Conservation (phyloP, 2,113 vertebrate species). For the Notarius lentiginosus region DNA sequence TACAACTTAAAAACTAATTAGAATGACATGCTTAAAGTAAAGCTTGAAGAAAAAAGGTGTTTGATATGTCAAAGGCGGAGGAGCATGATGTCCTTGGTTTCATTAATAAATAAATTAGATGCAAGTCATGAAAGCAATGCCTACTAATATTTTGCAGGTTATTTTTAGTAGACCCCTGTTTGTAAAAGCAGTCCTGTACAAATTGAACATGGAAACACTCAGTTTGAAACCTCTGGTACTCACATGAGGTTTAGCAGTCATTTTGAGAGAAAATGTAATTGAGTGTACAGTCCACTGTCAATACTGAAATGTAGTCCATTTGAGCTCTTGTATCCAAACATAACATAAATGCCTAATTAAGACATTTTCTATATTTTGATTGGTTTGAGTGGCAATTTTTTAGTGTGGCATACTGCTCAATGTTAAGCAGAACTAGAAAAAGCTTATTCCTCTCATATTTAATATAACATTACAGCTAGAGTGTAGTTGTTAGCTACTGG, state of each 20-base stretch:
- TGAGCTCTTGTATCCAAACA: neutral
- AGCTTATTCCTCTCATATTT: neutral
- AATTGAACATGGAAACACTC: neutral
- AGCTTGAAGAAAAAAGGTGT: constrained; percentile 35
- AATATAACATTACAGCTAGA: no score
- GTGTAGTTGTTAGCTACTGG: neutral
- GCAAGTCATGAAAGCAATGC: constrained; percentile 29
- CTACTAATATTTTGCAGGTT: neutral
- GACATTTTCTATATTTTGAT: neutral
- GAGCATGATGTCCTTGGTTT: constrained; percentile 32
- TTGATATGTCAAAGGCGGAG: constrained; percentile 29
- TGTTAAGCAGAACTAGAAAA: neutral
- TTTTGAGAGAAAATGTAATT: neutral
- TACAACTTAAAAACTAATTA: constrained; percentile 55
- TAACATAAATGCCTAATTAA: neutral
- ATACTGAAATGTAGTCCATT: neutral
- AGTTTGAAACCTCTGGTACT: constrained; percentile 36
- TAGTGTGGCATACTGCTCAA: no score
- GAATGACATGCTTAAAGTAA: constrained; percentile 70
- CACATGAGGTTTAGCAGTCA: constrained; percentile 28
- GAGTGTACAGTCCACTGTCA: neutral
- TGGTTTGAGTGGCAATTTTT: no score
- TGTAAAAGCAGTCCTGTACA: constrained; percentile 17
- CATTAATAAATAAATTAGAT: constrained; percentile 1
- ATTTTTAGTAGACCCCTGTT: neutral